Evolutionary conservation across 2,797 vertebrate species (phyloP).

Genomic region (Otolemur crassicaudatus): DNA sequence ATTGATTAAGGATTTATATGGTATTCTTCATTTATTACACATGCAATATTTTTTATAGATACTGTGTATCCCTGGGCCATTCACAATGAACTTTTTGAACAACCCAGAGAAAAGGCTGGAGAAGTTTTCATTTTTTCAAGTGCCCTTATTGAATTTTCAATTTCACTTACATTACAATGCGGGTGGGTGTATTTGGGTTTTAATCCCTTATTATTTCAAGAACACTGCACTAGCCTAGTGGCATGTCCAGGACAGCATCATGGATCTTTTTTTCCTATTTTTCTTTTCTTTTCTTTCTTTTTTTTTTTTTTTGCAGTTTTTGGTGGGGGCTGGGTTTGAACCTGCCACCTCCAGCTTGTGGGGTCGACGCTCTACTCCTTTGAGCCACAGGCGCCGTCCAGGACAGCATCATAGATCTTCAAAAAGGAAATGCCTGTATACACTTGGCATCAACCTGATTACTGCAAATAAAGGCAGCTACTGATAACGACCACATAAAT

Average conservation of each 20-base stretch:
- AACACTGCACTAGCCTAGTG: fast-evolving
- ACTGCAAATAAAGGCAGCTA: background rate
- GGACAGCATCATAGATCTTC: fast-evolving
- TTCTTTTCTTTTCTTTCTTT: too few relatives aligned
- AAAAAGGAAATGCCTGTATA: too few relatives aligned
- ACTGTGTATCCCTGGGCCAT: too few relatives aligned
- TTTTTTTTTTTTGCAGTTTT: too few relatives aligned
- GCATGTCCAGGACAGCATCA: fast-evolving
- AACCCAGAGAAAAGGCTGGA: too few relatives aligned
- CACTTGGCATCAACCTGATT: too few relatives aligned
- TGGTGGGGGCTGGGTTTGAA: too few relatives aligned
- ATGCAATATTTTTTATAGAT: background rate
- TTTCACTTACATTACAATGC: fast-evolving
- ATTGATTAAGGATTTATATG: background rate
- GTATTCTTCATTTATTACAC: fast-evolving
- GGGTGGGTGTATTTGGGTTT: background rate
- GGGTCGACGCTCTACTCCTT: too few relatives aligned
- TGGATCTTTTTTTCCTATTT: too few relatives aligned
- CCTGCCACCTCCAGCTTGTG: too few relatives aligned
- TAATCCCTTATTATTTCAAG: background rate
- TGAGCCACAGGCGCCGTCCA: too few relatives aligned
- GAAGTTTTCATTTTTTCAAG: background rate
- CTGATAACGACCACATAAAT: fast-evolving
- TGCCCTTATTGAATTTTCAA: background rate
- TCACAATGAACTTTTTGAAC: background rate